Conservation (phyloP, 2,113 vertebrate species). For the Peromyscus polionotus region DNA sequence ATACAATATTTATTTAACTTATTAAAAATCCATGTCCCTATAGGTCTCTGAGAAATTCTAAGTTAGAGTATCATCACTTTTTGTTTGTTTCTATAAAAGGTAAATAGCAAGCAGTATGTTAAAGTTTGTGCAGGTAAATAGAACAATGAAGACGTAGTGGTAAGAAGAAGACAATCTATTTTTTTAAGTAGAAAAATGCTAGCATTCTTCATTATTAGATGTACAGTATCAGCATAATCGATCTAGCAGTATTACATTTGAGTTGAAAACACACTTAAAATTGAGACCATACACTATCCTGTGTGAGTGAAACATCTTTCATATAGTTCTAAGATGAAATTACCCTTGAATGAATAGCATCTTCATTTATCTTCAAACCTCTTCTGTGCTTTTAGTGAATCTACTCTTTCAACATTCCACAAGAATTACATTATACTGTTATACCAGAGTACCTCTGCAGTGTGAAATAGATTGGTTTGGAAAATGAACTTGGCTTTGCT, state of each 20-base stretch:
- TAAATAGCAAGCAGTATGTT: conserved; percentile 80
- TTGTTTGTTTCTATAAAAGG: conserved; percentile 74
- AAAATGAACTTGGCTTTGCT: conserved; percentile 98
- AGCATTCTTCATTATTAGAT: conserved; percentile 88
- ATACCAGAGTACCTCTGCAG: conserved; percentile 94
- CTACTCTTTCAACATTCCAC: conserved; percentile 92
- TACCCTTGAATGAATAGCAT: conserved; percentile 99
- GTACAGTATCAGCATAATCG: conserved; percentile 88
- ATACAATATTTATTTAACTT: conserved; percentile 63
- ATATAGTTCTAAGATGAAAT: conserved; percentile 97
- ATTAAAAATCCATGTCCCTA: conserved; percentile 45
- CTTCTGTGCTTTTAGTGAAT: conserved; percentile 94
- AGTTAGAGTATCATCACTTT: conserved; percentile 58
- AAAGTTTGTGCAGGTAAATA: conserved; percentile 84
- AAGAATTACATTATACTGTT: conserved; percentile 96
- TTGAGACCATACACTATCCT: conserved; percentile 83
- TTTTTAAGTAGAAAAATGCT: conserved; percentile 82
- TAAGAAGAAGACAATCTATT: conserved; percentile 83
- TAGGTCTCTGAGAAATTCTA: conserved; percentile 71
- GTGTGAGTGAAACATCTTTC: conserved; percentile 93
- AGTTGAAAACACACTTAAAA: conserved; percentile 87
- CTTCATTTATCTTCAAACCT: conserved; percentile 99
- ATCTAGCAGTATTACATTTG: conserved; percentile 85
- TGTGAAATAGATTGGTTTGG: conserved; percentile 97
- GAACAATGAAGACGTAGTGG: conserved; percentile 78